These are phyloP conservation scores for Notoglanidium macrostoma DNA, from an alignment of 2,797 vertebrate genomes.

Conservation along the genomic window DNA sequence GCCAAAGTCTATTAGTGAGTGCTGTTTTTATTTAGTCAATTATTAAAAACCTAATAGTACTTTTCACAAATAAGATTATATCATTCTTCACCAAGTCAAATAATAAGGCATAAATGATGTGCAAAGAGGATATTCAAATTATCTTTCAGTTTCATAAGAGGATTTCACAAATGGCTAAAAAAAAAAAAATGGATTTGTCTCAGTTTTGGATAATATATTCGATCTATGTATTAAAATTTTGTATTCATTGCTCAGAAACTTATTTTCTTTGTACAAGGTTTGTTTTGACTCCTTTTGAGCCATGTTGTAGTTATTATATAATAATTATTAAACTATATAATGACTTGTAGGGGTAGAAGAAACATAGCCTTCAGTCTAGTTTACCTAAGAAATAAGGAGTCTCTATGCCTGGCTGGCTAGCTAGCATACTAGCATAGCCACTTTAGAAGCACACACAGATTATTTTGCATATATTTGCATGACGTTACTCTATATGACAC, in stretches of 20 bases:
- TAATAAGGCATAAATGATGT: background rate
- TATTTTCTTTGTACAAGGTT: background rate
- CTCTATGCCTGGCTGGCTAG: background rate
- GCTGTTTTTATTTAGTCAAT: background rate
- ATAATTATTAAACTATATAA: background rate
- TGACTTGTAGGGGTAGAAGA: background rate
- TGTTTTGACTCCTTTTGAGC: background rate
- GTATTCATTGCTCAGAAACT: background rate
- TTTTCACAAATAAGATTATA: background rate
- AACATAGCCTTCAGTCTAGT: background rate
- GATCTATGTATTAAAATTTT: background rate
- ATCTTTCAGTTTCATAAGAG: background rate
- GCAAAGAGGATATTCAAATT: background rate
- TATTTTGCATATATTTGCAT: background rate
- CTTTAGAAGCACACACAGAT: background rate
- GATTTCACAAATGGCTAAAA: background rate
- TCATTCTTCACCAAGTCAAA: background rate
- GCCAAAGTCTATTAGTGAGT: background rate
- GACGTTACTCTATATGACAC: background rate
- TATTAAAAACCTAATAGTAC: background rate
- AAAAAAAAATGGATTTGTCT: background rate
- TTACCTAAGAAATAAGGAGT: background rate
- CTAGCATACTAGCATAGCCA: background rate
- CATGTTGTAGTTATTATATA: background rate
- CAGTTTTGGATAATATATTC: background rate